Base-by-base conservation (phyloP, 35 echinoderm and acorn worm species). In the Apostichopus japonicus region DNA sequence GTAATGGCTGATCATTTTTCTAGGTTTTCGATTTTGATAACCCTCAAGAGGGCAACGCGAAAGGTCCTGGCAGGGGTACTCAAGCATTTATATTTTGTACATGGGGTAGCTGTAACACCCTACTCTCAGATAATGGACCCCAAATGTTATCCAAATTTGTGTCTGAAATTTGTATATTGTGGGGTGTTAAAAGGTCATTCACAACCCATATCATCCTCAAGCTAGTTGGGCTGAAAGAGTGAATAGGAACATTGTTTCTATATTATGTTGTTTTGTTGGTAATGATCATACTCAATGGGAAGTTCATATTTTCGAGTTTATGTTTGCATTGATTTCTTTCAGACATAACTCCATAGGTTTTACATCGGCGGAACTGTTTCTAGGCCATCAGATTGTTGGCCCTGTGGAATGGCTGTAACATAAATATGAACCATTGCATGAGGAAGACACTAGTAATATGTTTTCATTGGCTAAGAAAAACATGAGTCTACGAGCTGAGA, bases 1-100 rank as follows among this genome's bases (percentile, higher is more conserved):
- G 91, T 92, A 4, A 5, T 81, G 4, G 62, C 78, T 23, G 79
- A 92, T 33, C 55, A 92, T 65, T 92, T 81, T 61, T 81, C 77
- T 9, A 92, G 80, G 58, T 92, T 79, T 79, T 81, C 62, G 9
- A 11, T 65, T 65, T 65, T 65, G 62, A 11, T 65, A 9, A 65
- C 62, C 62, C 62, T 65, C 16, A 11, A 65, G 62, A 65, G 16
- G 62, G 62, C 27, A 33, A 65, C 62, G 16, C 1, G 62, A 65
- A 65, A 65, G 16, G 62, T 65, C 16, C 9, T 65, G 62, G 62
- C 62, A 65, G 62, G 62, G 62, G 62, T 65, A 65, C 4, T 65
- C 1, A 4, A 16, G 16, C 1, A 11, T 65, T n/a, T n/a, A 1
- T 65, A 16, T 65, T 65, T 65, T 65, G 62, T 16, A 65, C 62